Evolutionary conservation across 2,113 vertebrate species (phyloP), one percentile per base, ranked within the genome.

Genomic region (Elephantulus edwardii): DNA sequence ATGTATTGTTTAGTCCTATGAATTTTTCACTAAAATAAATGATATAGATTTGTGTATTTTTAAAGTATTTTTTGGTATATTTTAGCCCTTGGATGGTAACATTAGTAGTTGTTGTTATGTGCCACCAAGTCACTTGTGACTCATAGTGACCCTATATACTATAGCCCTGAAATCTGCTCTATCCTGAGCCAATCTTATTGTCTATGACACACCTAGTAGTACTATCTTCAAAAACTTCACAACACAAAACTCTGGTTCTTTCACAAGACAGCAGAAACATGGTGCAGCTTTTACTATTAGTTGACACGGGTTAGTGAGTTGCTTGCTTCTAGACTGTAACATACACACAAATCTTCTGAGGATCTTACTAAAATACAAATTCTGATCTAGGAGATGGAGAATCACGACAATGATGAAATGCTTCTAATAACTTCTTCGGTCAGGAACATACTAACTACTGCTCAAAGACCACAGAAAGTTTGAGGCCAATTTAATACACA

Each of bases 1-100:
- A 17, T 24, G 11, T 35, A 66, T 12, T 22, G 93, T 22, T 72
- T 8, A 56, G 80, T 64, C 81, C 74, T 71, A 86, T 9, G 92
- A 93, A 58, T 74, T 82, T 87, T 66, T 50, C 94, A 40, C 54
- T 77, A 81, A 85, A 74, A 85, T 60, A 58, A 94, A 93, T 89
- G 79, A 76, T 30, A 83, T 8, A 64, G 70, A 58, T 95, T 87
- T 85, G 89, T 35, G 52, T 8, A 60, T 54, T 78, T 86, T 11
- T n/a, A 11, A 64, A 77, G 44, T n/a, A 8, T 42, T 75, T 72
- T 46, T 8, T 19, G 6, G 12, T 17, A 10, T 30, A n/a, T 42
- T 8, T 68, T 56, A 50, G 54, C 26, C 26, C 24, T 7, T 30
- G n/a, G 82, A 52, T 5, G 1, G 30, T n/a, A 80, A 44, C 33